Percentiles rank a stretch among this genome's conserved stretches.
Conservation (phyloP, 2,888 invertebrate species). For the Argynnis bischoffii region DNA sequence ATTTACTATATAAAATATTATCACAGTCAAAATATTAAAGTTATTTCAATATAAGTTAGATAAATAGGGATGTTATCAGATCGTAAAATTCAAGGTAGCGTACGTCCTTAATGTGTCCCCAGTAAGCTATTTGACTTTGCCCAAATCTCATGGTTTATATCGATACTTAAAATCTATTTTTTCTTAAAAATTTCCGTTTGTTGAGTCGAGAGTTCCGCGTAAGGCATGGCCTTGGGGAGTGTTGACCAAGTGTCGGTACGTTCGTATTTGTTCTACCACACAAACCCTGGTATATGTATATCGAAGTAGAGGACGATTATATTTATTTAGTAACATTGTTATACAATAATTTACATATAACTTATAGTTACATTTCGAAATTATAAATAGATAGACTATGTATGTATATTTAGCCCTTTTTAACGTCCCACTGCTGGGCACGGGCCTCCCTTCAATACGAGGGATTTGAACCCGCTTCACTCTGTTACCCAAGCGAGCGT, state of each 20-base stretch:
- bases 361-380: no score
- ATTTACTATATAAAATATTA: constrained; percentile 20
- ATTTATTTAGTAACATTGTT: background rate
- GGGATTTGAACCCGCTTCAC: no score
- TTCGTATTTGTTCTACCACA: constrained; percentile 27
- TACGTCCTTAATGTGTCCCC: constrained; percentile 60
- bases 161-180: constrained; percentile 39
- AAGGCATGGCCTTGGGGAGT: constrained; percentile 67
- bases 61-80: constrained; percentile 46
- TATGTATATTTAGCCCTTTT: no score
- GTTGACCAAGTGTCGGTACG: constrained; percentile 46
- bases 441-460: no score
- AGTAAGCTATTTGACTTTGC: constrained; percentile 68
- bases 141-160: constrained; percentile 43
- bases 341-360: no score
- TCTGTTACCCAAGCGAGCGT: no score
- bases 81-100: constrained; percentile 46
- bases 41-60: constrained; percentile 36
- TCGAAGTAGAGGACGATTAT: background rate
- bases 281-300: constrained; percentile 1
- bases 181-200: constrained; percentile 45
- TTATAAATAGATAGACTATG: no score
- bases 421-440: no score
- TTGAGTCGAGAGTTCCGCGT: constrained; percentile 64
- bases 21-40: constrained; percentile 12